Evolutionary conservation across 2,113 vertebrate genomes (phyloP).

Genomic region (Sturnus vulgaris): DNA sequence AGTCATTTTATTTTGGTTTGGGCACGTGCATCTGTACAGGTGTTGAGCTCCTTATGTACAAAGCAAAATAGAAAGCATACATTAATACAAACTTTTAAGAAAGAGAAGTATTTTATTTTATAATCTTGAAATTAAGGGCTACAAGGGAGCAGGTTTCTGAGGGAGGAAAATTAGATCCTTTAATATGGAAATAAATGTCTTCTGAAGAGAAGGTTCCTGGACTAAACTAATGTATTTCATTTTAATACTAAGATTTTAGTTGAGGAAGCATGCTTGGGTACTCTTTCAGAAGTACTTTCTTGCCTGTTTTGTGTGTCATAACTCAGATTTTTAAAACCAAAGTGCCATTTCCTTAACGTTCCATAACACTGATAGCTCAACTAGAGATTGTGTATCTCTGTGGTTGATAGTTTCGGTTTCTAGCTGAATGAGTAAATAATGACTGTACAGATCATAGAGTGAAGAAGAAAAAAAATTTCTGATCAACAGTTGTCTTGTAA

Average conservation of each 20-base stretch:
- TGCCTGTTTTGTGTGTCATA: constrained; percentile 22
- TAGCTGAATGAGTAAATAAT: constrained; percentile 59
- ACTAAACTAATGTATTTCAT: background rate
- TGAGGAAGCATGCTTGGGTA: constrained; percentile 7
- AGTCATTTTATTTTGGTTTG: constrained; percentile 7
- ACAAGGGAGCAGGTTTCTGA: background rate
- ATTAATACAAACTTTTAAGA: background rate
- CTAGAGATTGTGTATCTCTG: constrained; percentile 18
- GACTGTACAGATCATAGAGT: constrained; percentile 2
- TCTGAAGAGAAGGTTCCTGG: constrained; percentile 39
- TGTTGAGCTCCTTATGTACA: background rate
- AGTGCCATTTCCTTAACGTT: constrained; percentile 11
- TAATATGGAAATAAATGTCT: constrained; percentile 27
- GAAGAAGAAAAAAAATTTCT: constrained; percentile 23
- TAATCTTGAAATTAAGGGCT: constrained; percentile 23
- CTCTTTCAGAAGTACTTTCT: constrained; percentile 17
- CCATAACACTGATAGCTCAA: background rate
- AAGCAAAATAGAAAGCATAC: background rate
- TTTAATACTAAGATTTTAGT: constrained; percentile 15
- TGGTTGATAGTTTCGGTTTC: constrained; percentile 29
- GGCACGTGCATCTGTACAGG: background rate
- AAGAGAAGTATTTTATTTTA: constrained; percentile 5
- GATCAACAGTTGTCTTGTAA: constrained; percentile 79
- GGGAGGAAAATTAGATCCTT: constrained; percentile 26
- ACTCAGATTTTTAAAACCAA: constrained; percentile 34